Evolutionary conservation across 2,113 vertebrate species (phyloP), one percentile per base, ranked within the genome.

Genomic region (Melanotaenia duboulayi): DNA sequence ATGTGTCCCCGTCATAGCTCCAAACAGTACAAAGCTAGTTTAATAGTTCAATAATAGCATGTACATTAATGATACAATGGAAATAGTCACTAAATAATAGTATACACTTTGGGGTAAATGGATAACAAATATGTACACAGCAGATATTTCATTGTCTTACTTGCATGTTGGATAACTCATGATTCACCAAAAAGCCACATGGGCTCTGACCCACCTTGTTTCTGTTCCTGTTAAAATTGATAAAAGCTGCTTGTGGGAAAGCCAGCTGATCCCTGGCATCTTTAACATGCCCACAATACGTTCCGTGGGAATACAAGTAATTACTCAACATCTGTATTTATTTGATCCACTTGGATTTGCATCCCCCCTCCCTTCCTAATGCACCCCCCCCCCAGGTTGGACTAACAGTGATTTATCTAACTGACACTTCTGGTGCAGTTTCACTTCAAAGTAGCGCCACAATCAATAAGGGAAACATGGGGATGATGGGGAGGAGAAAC

Each of bases 311-410:
- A 95, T 96, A 95, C 94, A 95, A 96, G 96, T 97, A 97, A 97
- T 99, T 96, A 97, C 96, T 94, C 91, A 95, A 96, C 97, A 97
- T 97, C 96, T 99, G 97, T 97, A 97, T 98, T 98, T 35, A 35
- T 35, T 35, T 35, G 32, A 35, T 35, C 32, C 32, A 9, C 32
- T 1, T 35, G 32, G 32, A 35, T 5, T 35, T 35, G 8, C 28
- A 3, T 6, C 28, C 28, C 28, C 28, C 1, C 32, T 7, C 32
- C 6, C 28, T 95, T 93, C 96, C 65, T 96, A n/a, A n/a, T n/a
- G 96, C 96, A 97, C 96, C 98, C 96, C 96, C 95, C 94, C 92
- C 92, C 93, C 94, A 92, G 95, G 95, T 93, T 95, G 93, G 94
- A 93, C 95, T 95, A 95, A 96, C 91, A 95, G 95, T 93, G 96